Conservation (phyloP, 2,888 invertebrate species). For the Morpho helenor region DNA sequence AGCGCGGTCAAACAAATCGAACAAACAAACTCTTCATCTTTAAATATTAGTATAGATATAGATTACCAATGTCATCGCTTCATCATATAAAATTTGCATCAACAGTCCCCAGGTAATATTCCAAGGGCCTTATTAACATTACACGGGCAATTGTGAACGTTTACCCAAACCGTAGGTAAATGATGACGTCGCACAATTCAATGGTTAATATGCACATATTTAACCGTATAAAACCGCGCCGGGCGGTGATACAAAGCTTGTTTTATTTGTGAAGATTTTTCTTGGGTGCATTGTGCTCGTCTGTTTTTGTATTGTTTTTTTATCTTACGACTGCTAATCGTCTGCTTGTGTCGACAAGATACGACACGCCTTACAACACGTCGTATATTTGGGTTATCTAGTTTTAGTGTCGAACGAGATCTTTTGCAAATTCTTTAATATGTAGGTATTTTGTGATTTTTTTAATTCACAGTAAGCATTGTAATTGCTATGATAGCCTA, state of each 20-base stretch:
- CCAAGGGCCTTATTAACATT: conserved; percentile 46
- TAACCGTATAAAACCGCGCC: conserved; percentile 36
- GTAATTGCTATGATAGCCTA: too few relatives aligned
- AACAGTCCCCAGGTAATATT: conserved; percentile 27
- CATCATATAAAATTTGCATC: conserved; percentile 11
- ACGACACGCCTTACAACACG: conserved; percentile 46
- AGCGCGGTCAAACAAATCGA: too few relatives aligned
- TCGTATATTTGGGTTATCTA: conserved; percentile 18
- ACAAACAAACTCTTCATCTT: too few relatives aligned
- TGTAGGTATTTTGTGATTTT: too few relatives aligned
- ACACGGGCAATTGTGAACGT: conserved; percentile 39
- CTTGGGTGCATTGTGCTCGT: conserved; percentile 57
- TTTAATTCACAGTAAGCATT: too few relatives aligned
- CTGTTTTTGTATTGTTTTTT: conserved; percentile 44
- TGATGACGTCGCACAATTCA: conserved; percentile 44
- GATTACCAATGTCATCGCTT: conserved; percentile 2
- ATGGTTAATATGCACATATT: conserved; percentile 41
- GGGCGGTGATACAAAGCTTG: conserved; percentile 40
- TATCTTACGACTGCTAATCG: conserved; percentile 46
- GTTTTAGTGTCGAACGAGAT: not conserved
- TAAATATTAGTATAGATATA: not conserved
- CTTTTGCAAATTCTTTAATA: too few relatives aligned
- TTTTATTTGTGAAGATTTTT: conserved; percentile 62
- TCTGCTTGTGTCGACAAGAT: conserved; percentile 62
- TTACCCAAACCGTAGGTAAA: conserved; percentile 40